Percentiles rank a stretch among this genome's conserved stretches.
Evolutionary conservation across 2,797 vertebrate genomes (phyloP).

Genomic region (Mormyrus hasselquistii): DNA sequence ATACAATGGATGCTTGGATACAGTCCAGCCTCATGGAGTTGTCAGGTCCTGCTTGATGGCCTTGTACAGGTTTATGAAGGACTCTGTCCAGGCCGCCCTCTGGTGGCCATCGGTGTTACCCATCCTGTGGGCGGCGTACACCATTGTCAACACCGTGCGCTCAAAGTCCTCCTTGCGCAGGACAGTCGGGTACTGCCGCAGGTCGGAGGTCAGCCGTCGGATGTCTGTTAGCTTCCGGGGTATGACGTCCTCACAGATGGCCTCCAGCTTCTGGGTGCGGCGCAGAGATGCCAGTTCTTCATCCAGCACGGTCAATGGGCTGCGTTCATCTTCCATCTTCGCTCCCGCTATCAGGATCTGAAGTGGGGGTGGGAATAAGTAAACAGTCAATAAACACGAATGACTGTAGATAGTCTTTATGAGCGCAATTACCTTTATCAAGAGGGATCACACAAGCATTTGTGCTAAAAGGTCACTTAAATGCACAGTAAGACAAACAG

Average conservation of each 20-base stretch:
- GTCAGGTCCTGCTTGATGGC: constrained; percentile 70
- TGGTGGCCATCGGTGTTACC: constrained; percentile 56
- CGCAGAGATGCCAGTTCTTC: constrained; percentile 75
- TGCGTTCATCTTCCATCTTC: constrained; percentile 57
- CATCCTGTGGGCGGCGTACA: constrained; percentile 63
- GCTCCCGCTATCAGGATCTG: constrained; percentile 73
- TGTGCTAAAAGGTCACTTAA: not conserved
- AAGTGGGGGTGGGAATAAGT: not conserved
- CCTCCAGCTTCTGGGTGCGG: constrained; percentile 63
- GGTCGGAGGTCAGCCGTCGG: constrained; percentile 57
- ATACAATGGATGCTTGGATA: not conserved
- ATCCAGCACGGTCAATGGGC: constrained; percentile 64
- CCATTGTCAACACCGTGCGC: constrained; percentile 71
- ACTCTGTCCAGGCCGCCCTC: constrained; percentile 67
- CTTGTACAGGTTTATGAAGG: constrained; percentile 71
- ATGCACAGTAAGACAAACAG: not conserved
- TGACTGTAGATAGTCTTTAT: not conserved
- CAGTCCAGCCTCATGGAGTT: not conserved
- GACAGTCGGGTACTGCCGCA: constrained; percentile 46
- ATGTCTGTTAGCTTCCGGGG: constrained; percentile 72
- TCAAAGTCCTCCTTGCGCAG: constrained; percentile 79
- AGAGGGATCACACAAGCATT: not conserved
- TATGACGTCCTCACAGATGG: constrained; percentile 69
- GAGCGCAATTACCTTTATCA: not conserved
- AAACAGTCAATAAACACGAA: not conserved